Evolutionary conservation across 2,797 vertebrate genomes (phyloP).

Genomic region (Microcaecilia unicolor): DNA sequence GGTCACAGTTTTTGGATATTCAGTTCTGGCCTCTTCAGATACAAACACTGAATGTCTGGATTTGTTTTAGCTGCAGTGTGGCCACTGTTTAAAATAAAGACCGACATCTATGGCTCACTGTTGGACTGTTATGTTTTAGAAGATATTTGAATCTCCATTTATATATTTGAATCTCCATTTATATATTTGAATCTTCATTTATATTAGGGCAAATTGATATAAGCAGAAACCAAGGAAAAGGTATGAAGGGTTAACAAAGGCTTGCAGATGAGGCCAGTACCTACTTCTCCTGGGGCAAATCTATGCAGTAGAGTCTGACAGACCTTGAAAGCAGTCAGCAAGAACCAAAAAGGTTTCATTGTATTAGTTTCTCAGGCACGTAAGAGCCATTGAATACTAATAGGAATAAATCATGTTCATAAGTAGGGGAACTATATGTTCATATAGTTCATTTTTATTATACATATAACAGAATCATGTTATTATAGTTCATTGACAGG

Average conservation of each 20-base stretch:
- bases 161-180: too few relatives aligned
- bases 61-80: too few relatives aligned
- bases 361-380: conserved; percentile 11
- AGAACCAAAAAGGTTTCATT: conserved; percentile 12
- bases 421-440: conserved; percentile 3
- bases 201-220: background rate
- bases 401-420: background rate
- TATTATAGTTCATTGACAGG: too few relatives aligned
- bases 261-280: background rate
- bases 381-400: background rate
- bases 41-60: too few relatives aligned
- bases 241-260: conserved; percentile 6
- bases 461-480: too few relatives aligned
- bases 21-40: too few relatives aligned
- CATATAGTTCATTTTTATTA: background rate
- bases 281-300: conserved; percentile 4
- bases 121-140: too few relatives aligned
- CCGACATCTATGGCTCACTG: too few relatives aligned
- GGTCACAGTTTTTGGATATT: too few relatives aligned
- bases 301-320: conserved; percentile 15
- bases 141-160: too few relatives aligned
- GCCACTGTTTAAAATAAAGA: too few relatives aligned
- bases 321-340: conserved; percentile 4
- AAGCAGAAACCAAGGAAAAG: accelerated
- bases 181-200: background rate